Evolutionary conservation across 1,140 invertebrate species (phyloP).

Genomic region (Drosophila kohkoa): DNA sequence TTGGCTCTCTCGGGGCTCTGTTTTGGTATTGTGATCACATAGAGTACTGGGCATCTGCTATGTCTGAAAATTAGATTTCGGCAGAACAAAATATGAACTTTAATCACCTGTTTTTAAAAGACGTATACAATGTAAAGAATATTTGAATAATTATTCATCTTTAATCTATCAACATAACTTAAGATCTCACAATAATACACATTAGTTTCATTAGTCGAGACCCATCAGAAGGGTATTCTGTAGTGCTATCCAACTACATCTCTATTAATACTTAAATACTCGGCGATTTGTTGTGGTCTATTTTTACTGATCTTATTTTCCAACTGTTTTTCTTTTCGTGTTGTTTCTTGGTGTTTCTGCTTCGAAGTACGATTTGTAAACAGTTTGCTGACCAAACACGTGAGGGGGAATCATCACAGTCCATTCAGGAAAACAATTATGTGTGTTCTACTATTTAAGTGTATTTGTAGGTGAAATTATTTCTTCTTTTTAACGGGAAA

Average conservation of each 20-base stretch:
- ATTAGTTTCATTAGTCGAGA: no score
- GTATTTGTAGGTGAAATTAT: conserved; percentile 25
- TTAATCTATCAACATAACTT: conserved; percentile 1
- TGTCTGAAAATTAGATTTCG: neutral
- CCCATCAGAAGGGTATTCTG: conserved; percentile 23
- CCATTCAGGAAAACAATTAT: neutral
- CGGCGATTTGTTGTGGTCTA: conserved; percentile 42
- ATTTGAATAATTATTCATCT: neutral
- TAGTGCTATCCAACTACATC: conserved; percentile 11
- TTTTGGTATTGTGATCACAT: conserved; percentile 4
- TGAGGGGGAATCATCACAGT: conserved; percentile 27
- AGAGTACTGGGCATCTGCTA: neutral
- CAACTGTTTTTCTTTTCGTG: conserved; percentile 22
- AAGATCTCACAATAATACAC: neutral
- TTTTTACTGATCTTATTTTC: conserved; percentile 50
- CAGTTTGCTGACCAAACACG: conserved; percentile 55
- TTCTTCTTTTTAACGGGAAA: conserved; percentile 56
- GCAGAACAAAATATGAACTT: neutral
- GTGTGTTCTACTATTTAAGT: neutral
- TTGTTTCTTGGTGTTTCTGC: conserved; percentile 55
- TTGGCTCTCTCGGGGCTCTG: conserved; percentile 1
- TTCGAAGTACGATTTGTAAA: conserved; percentile 68
- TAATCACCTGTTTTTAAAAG: neutral
- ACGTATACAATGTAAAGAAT: neutral
- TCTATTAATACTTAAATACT: conserved; percentile 16